Evolutionary conservation across 2,113 vertebrate genomes (phyloP).

Genomic region (Scopus umbretta): DNA sequence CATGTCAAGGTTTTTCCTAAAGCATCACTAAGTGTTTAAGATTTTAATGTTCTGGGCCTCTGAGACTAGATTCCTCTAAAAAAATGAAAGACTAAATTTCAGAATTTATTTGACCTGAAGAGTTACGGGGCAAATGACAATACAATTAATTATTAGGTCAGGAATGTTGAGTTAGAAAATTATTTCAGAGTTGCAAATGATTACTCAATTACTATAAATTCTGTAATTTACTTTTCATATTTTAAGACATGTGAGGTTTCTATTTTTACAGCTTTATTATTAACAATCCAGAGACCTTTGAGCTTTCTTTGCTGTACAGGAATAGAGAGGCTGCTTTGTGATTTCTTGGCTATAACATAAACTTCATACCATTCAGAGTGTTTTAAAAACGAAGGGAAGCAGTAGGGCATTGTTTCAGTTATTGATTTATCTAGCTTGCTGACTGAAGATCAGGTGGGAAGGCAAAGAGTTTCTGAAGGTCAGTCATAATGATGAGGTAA

Average conservation of each 20-base stretch:
- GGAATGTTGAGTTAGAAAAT: background rate
- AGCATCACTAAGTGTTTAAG: background rate
- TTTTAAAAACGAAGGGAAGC: background rate
- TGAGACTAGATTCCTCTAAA: background rate
- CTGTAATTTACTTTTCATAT: background rate
- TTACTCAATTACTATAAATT: background rate
- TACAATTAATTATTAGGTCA: background rate
- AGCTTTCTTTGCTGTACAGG: background rate
- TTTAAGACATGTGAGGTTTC: background rate
- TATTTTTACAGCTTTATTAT: background rate
- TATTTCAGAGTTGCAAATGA: background rate
- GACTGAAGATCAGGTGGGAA: constrained; percentile 8
- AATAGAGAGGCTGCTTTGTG: background rate
- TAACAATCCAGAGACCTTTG: background rate
- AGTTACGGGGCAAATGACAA: background rate
- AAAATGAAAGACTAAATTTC: background rate
- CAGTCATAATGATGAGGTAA: constrained; percentile 1
- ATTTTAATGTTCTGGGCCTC: background rate
- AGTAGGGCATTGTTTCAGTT: background rate
- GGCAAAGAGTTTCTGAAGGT: background rate
- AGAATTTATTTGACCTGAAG: background rate
- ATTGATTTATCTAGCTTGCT: background rate
- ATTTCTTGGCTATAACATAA: background rate
- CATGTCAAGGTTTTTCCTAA: background rate
- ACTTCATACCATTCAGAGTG: background rate